These are phyloP conservation scores for Acronicta psi DNA, from an alignment of 2,888 invertebrate genomes.

Conservation along the genomic window DNA sequence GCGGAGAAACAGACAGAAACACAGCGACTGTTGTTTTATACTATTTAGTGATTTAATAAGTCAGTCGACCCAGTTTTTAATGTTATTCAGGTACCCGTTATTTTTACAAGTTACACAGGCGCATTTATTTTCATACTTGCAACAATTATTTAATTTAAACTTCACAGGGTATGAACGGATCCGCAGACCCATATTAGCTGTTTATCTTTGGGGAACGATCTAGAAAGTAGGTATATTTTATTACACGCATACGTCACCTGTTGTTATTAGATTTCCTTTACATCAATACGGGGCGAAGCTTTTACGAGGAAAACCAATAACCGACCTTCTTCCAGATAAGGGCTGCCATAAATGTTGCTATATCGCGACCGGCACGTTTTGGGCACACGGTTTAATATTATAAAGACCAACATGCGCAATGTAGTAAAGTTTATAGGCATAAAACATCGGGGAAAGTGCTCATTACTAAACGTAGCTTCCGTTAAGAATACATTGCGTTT, in stretches of 20 bases:
- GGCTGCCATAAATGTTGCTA: constrained; percentile 48
- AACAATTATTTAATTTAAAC: constrained; percentile 33
- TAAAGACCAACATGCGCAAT: constrained; percentile 25
- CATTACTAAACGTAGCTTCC: constrained; percentile 10
- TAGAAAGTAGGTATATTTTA: constrained; percentile 12
- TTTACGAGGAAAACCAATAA: constrained; percentile 73
- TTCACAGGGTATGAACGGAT: constrained; percentile 16
- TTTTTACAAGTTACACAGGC: constrained; percentile 4
- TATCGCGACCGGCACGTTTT: constrained; percentile 27
- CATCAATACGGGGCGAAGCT: constrained; percentile 65
- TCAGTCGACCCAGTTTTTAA: constrained; percentile 6
- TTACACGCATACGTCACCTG: constrained; percentile 33
- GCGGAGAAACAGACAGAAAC: too few species aligned
- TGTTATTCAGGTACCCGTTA: constrained; percentile 9
- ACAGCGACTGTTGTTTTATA: too few species aligned
- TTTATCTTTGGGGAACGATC: constrained; percentile 15
- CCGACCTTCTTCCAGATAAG: constrained; percentile 54
- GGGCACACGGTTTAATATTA: constrained; percentile 24
- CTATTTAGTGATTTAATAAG: constrained; percentile 6
- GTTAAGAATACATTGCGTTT: constrained; percentile 15
- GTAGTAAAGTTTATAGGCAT: constrained; percentile 24
- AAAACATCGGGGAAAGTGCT: constrained; percentile 8
- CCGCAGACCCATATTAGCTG: not conserved
- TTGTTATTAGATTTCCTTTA: constrained; percentile 72
- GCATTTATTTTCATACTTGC: constrained; percentile 18